Base-by-base conservation (phyloP, 2,797 vertebrate species). In the Crocodylus rhombifer region DNA sequence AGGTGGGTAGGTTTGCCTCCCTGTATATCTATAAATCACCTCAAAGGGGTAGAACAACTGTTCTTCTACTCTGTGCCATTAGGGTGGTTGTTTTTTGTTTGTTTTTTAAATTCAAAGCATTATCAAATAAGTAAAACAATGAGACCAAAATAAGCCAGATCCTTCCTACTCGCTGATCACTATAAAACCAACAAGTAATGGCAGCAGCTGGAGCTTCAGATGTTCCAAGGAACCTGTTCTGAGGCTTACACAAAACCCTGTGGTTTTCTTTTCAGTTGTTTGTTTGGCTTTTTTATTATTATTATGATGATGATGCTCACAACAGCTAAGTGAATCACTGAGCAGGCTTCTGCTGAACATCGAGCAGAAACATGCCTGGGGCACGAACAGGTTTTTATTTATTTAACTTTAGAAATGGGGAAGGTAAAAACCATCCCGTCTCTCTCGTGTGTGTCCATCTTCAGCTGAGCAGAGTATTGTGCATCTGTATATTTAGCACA, bases 381-480 rank as follows among this genome's bases (percentile, higher is more conserved):
- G 96, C 95, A 92, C 94, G 93, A 96, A 80, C 73, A 80, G 36
- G 33, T 4, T n/a, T 94, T 96, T 95, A 86, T 94, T 93, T 96
- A 93, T 94, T 96, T 94, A 95, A 91, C 91, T 95, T 91, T 64
- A 87, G 81, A 87, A 80, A 80, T 25, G 25, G 80, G 65, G 78
- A 25, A 62, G 60, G 61, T 25, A 80, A 79, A 60, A 58, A 64
- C 11, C 14, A 36, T 3, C 26, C 15, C 63, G n/a, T 64, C 64
- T 88, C 74, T 83, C 36, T 78, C 4, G 0, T 8, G 10, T 0
- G 0, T 33, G 69, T 80, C 83, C 58, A 15, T 28, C 63, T 82
- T 80, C 81, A 78, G 65, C 86, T 80, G 23, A 88, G 36, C n/a
- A 9, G 18, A 63, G 74, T 9, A 0, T 58, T 28, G 73, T 1